phyloP scores from a whole-genome alignment of 2,797 vertebrate species.

The Phrynocephalus guinanensis region DNA sequence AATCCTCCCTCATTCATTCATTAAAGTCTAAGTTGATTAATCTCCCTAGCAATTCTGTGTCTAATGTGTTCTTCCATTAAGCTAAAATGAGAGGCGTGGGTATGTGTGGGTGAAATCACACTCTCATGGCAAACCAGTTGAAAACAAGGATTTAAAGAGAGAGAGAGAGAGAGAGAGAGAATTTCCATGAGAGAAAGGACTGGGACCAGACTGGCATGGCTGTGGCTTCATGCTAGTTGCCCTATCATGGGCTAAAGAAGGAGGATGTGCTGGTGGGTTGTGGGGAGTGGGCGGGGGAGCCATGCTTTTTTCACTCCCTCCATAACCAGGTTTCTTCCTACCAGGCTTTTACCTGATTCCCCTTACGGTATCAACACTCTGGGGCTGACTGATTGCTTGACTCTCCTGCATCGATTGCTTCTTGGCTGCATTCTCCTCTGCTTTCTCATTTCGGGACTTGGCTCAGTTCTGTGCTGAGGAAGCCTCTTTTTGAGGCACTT shows the following conservation, averaged over 20 bases:
- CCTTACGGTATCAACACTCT: slow-evolving; percentile 32
- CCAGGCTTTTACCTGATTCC: slow-evolving; percentile 31
- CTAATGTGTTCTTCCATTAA: slow-evolving; percentile 50
- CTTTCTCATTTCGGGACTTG: background rate
- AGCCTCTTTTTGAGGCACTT: slow-evolving; percentile 23
- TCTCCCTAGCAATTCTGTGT: slow-evolving; percentile 44
- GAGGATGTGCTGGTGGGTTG: background rate
- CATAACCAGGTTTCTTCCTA: slow-evolving; percentile 24
- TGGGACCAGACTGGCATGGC: background rate
- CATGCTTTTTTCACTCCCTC: slow-evolving; percentile 16
- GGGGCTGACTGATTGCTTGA: slow-evolving; percentile 37
- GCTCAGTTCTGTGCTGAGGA: slow-evolving; percentile 24
- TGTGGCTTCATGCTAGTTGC: background rate
- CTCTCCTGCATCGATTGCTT: slow-evolving; percentile 46
- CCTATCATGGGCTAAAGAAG: slow-evolving; percentile 53
- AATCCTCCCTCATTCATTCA: background rate
- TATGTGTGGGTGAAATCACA: slow-evolving; percentile 11
- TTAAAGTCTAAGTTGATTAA: slow-evolving; percentile 8
- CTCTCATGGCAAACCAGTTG: slow-evolving; percentile 23
- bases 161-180: background rate
- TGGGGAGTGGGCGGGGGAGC: slow-evolving; percentile 42
- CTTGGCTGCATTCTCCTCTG: slow-evolving; percentile 28
- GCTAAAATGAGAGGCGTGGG: slow-evolving; percentile 22
- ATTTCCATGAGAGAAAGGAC: background rate
- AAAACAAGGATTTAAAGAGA: slow-evolving; percentile 38